Evolutionary conservation across 2,113 vertebrate genomes (phyloP).

Genomic region (Zapornia atra): DNA sequence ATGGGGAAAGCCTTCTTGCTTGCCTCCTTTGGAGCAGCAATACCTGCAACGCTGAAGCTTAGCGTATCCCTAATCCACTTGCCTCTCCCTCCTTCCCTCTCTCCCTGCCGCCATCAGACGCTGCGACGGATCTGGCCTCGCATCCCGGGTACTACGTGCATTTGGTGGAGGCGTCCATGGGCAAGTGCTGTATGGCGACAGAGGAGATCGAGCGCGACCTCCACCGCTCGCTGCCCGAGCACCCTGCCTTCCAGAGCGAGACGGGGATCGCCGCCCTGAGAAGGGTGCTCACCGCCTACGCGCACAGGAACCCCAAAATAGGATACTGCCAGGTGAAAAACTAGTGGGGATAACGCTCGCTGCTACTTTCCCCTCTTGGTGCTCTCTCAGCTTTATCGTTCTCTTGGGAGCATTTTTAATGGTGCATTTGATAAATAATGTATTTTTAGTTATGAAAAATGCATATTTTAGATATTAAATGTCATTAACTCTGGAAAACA

Average conservation of each 20-base stretch:
- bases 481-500: background rate
- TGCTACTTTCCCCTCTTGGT: background rate
- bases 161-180: constrained; percentile 89
- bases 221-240: constrained; percentile 93
- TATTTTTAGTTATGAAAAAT: background rate
- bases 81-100: background rate
- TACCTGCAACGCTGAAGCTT: background rate
- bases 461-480: background rate
- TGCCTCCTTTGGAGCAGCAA: background rate
- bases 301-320: constrained; percentile 93
- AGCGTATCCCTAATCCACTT: background rate
- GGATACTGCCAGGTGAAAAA: constrained; percentile 93
- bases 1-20: background rate
- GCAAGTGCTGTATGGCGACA: constrained; percentile 83
- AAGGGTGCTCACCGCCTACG: constrained; percentile 92
- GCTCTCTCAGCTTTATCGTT: background rate
- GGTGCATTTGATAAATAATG: background rate
- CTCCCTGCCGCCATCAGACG: constrained; percentile 73
- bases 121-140: constrained; percentile 79
- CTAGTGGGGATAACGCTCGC: fast-evolving
- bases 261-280: constrained; percentile 89
- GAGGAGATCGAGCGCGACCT: constrained; percentile 97
- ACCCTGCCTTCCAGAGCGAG: constrained; percentile 94
- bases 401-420: background rate
- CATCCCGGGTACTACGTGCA: constrained; percentile 86